A percentile compares a stretch with the other conserved stretches of the same genome.
Conservation (phyloP, 2,888 invertebrate species). For the Nephrotoma appendiculata region DNA sequence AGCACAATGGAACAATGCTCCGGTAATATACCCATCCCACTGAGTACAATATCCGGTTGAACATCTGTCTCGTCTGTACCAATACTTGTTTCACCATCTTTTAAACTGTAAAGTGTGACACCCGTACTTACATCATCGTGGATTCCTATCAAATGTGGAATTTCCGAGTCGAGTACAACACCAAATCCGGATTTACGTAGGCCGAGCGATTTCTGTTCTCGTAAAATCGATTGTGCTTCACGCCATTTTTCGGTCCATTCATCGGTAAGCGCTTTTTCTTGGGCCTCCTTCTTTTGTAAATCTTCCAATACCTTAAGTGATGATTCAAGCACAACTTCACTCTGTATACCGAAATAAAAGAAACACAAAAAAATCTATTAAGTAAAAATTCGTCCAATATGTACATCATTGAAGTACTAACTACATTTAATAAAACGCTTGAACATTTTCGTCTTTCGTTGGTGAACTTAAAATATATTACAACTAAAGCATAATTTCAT, state of each 20-base stretch:
- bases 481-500: background rate
- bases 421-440: background rate
- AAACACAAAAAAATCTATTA: background rate
- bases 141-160: conserved; percentile 84
- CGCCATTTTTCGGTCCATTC: conserved; percentile 92
- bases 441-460: background rate
- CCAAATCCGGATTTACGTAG: conserved; percentile 77
- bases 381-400: background rate
- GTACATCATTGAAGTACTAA: background rate
- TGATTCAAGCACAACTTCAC: conserved; percentile 34
- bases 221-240: conserved; percentile 73
- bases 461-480: background rate
- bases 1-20: conserved; percentile 65
- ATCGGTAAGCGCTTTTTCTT: conserved; percentile 77
- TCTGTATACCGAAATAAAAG: conserved; percentile 26
- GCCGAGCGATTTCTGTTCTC: conserved; percentile 77
- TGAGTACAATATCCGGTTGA: conserved; percentile 60
- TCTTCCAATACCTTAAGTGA: conserved; percentile 60
- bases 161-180: conserved; percentile 77
- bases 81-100: conserved; percentile 78
- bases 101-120: conserved; percentile 79
- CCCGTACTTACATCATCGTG: conserved; percentile 87
- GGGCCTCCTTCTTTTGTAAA: conserved; percentile 78
- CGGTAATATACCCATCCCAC: conserved; percentile 60
- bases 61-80: conserved; percentile 56